Conservation (phyloP, 1,140 invertebrate genomes). For the Nasonia vitripennis region DNA sequence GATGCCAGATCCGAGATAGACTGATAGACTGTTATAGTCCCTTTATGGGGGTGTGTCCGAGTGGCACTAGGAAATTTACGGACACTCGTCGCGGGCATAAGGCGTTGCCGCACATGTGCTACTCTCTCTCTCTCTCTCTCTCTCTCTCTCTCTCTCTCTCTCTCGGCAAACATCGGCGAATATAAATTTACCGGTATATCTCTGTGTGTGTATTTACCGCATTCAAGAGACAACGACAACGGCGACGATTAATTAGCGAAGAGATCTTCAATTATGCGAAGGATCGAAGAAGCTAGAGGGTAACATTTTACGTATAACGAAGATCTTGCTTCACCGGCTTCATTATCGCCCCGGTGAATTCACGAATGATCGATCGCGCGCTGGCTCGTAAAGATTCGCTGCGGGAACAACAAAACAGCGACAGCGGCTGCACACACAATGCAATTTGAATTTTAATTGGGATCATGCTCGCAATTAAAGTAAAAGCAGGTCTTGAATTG, state of each 20-base stretch:
- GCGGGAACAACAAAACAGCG: background rate
- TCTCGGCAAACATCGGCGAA: background rate
- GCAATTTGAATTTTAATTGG: constrained; percentile 26
- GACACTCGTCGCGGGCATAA: background rate
- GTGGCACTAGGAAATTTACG: constrained; percentile 36
- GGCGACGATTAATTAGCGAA: background rate
- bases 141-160: background rate
- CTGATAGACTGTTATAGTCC: constrained; percentile 20
- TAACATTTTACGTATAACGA: background rate
- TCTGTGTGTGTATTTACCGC: background rate
- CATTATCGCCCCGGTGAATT: background rate
- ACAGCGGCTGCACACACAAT: background rate
- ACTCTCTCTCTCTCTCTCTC: background rate
- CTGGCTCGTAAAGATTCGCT: constrained; percentile 16
- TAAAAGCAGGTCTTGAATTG: constrained; percentile 37
- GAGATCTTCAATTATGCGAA: no score
- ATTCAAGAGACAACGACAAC: background rate
- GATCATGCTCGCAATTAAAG: constrained; percentile 23
- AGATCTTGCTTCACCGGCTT: background rate
- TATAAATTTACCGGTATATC: background rate
- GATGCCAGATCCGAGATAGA: background rate
- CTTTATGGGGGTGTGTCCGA: constrained; percentile 30
- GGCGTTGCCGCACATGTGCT: background rate
- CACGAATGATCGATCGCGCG: background rate
- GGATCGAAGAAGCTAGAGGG: no score